Evolutionary conservation across 2,113 vertebrate species (phyloP), one percentile per base, ranked within the genome.

Genomic region (Cryptomyrus ogoouensis): DNA sequence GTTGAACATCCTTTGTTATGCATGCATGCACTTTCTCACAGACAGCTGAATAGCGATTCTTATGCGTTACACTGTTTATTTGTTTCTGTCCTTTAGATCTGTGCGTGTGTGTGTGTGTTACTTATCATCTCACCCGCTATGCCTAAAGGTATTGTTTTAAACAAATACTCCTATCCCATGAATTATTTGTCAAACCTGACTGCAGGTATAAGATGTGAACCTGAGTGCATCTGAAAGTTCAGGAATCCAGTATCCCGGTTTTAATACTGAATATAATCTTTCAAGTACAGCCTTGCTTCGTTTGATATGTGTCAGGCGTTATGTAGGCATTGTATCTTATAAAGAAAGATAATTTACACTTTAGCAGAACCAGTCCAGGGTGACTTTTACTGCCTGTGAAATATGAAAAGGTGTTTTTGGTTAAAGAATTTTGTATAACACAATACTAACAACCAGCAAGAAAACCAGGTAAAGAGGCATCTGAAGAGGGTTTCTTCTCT

Each of bases 401-500:
- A 66, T 66, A 31, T 66, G 62, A 66, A 66, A 27, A 66, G 56
- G 2, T 27, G 24, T 66, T 66, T 66, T 66, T 66, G n/a, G 62
- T 27, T 66, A 46, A 66, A n/a, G 58, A 66, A 66, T 27, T 47
- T 27, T 13, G 46, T 24, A 47, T 53, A 49, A 17, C 19, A 50
- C 12, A 7, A 49, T 88, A 52, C 93, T 92, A 94, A 92, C 90
- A 47, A 70, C n/a, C 10, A 70, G n/a, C 2, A 31, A 27, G 9
- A 66, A 66, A 66, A 66, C 24, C 27, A 31, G n/a, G 62, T 31
- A 70, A 70, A n/a, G 21, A 62, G 9, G 9, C 27, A 70, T 31
- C n/a, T 31, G 3, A 31, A 31, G n/a, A 31, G n/a, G n/a, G 9
- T 24, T 24, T 58, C 56, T 58, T 24, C 56, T n/a, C 56, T 9